Percentiles rank a stretch among this genome's conserved stretches.
Conservation (phyloP, 2,797 vertebrate species). For the Tarsius wallacei region DNA sequence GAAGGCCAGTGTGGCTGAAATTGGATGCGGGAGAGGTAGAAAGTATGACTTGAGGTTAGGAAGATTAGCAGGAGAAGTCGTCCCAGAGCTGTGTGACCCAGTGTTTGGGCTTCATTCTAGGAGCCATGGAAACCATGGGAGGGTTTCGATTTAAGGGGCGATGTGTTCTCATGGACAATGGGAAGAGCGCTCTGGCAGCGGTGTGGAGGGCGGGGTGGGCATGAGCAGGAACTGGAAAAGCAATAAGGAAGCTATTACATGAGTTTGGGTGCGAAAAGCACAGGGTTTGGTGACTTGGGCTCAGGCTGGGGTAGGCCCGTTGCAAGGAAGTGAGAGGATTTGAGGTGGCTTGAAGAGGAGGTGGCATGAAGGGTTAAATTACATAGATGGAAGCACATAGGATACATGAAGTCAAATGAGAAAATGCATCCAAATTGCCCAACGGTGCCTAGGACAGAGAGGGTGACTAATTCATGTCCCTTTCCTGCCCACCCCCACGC, state of each 20-base stretch:
- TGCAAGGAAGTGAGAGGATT: not conserved
- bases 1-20: not conserved
- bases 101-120: not conserved
- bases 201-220: not conserved
- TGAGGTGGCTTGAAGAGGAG: not conserved
- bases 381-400: not conserved
- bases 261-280: not conserved
- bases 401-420: slow-evolving; percentile 13
- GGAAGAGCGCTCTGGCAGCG: not conserved
- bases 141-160: not conserved
- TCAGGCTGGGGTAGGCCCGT: not conserved
- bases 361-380: not conserved
- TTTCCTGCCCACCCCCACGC: not conserved
- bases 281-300: not conserved
- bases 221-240: not conserved
- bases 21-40: not conserved
- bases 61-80: not conserved
- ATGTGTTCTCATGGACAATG: not conserved
- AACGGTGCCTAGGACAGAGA: not conserved
- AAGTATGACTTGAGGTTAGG: not conserved
- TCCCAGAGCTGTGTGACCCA: not conserved
- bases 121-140: not conserved
- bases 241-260: not conserved
- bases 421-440: not conserved
- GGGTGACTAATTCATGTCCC: not conserved